Evolutionary conservation across 2,888 invertebrate species (phyloP).

Genomic region (Teleiodes luculella): DNA sequence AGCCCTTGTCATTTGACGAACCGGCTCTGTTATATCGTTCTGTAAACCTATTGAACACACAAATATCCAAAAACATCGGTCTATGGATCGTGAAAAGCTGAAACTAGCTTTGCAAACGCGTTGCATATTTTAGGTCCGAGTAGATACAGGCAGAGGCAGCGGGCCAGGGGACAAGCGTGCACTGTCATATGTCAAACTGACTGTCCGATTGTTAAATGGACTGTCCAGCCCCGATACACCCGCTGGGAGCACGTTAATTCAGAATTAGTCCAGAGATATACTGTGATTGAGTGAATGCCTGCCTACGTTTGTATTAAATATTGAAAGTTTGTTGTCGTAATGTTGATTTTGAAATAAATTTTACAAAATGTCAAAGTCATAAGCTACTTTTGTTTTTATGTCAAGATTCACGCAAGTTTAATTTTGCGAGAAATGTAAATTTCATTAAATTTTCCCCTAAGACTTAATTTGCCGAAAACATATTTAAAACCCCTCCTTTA

Average conservation of each 20-base stretch:
- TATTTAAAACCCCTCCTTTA: neutral
- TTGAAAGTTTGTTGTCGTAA: neutral
- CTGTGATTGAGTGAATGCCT: slow-evolving; percentile 36
- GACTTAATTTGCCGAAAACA: neutral
- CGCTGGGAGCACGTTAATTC: slow-evolving; percentile 46
- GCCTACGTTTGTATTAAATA: neutral
- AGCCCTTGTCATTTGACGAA: no score
- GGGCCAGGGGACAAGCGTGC: slow-evolving; percentile 27
- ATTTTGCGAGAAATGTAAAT: neutral
- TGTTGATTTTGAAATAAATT: no score
- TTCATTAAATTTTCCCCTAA: neutral
- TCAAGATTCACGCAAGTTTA: no score
- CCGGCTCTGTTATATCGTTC: no score
- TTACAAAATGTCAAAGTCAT: no score
- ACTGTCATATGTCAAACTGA: slow-evolving; percentile 53
- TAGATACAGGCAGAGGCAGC: neutral
- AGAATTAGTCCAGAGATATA: slow-evolving; percentile 33
- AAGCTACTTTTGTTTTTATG: no score
- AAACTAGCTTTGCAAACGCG: neutral
- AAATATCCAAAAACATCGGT: neutral
- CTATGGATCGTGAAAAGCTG: neutral
- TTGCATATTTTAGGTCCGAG: neutral
- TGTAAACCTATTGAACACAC: slow-evolving; percentile 1
- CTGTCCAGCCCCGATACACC: slow-evolving; percentile 44
- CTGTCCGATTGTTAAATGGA: slow-evolving; percentile 52